phyloP scores from a whole-genome alignment of 2,888 invertebrate species.

The Drosophila algonquin region DNA sequence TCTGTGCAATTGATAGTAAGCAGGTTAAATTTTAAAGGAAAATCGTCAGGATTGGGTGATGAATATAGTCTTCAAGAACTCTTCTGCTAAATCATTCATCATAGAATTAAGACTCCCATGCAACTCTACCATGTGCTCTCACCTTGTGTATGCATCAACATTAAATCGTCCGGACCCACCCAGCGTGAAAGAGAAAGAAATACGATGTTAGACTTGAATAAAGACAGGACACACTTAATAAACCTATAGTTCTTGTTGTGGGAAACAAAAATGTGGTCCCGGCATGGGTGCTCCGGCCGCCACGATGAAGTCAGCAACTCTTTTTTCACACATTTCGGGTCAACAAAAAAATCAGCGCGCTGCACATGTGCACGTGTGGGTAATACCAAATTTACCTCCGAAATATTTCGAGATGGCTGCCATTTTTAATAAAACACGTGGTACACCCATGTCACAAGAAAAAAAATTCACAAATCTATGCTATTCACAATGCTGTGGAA shows the following conservation, averaged over 20 bases:
- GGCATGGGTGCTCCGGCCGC: background rate
- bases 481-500: conserved; percentile 35
- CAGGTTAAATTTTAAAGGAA: background rate
- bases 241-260: background rate
- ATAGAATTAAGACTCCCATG: conserved; percentile 46
- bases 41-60: conserved; percentile 83
- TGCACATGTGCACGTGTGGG: conserved; percentile 69
- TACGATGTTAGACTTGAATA: background rate
- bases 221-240: background rate
- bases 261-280: background rate
- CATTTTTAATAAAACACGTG: conserved; percentile 24
- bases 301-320: background rate
- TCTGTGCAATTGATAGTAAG: background rate
- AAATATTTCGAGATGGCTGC: conserved; percentile 19
- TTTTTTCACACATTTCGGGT: background rate
- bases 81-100: conserved; percentile 82
- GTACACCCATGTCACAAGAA: conserved; percentile 11
- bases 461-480: conserved; percentile 7
- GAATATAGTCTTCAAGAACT: conserved; percentile 84
- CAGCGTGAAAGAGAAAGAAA: conserved; percentile 23
- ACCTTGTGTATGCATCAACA: conserved; percentile 19
- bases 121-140: conserved; percentile 4
- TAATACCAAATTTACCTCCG: conserved; percentile 61
- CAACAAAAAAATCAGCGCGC: conserved; percentile 6
- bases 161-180: background rate